phyloP scores from a whole-genome alignment of 2,797 vertebrate species.

The Peromyscus aztecus region DNA sequence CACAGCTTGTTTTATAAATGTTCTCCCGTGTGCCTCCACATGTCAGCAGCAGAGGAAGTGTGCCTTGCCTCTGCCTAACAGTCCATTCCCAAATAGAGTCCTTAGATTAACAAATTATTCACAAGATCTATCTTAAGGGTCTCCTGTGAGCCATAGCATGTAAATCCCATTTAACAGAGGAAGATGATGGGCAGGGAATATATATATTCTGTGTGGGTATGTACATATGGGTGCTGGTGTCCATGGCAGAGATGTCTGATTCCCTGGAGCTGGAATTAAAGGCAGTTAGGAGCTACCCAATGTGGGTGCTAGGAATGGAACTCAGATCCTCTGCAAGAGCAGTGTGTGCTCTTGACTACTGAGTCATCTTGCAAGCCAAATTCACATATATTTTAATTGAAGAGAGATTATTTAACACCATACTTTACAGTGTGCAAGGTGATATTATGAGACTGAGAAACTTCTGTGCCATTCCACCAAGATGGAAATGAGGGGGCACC shows the following conservation, averaged over 20 bases:
- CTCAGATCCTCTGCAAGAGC: neutral
- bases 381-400: neutral
- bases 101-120: neutral
- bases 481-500: neutral
- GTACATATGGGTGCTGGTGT: neutral
- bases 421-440: neutral
- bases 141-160: neutral
- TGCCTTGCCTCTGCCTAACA: neutral
- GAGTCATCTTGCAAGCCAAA: neutral
- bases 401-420: neutral
- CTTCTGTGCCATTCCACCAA: neutral
- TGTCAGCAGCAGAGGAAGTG: conserved; percentile 56
- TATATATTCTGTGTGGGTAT: neutral
- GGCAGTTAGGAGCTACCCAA: neutral
- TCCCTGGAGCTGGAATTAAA: neutral
- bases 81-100: neutral
- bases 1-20: neutral
- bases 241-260: neutral
- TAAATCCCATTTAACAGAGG: neutral
- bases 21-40: neutral
- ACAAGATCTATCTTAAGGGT: accelerated
- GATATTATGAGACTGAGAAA: neutral
- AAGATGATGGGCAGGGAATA: neutral
- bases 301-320: neutral
- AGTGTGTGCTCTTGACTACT: neutral